Percentiles rank a stretch among this genome's conserved stretches.
These are phyloP conservation scores for Bombycilla garrulus DNA, from an alignment of 2,113 vertebrate genomes.

Conservation along the genomic window DNA sequence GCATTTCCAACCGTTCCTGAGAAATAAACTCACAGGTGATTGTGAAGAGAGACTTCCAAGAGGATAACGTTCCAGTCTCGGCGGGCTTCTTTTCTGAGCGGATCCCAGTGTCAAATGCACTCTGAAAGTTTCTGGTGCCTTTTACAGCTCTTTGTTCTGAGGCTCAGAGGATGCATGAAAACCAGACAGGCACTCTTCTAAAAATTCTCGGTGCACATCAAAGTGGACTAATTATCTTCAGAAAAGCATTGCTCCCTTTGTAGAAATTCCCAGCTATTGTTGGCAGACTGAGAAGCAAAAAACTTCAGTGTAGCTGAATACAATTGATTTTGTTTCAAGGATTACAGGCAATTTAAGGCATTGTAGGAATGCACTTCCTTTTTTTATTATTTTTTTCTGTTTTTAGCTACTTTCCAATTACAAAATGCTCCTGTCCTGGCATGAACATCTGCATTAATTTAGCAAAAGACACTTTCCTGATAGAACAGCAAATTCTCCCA, in stretches of 20 bases:
- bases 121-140: background rate
- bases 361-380: background rate
- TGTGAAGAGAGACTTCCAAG: background rate
- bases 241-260: background rate
- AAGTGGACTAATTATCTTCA: background rate
- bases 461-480: background rate
- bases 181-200: background rate
- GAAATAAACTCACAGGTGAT: background rate
- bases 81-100: background rate
- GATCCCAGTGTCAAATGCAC: background rate
- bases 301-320: background rate
- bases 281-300: background rate
- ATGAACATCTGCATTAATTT: slow-evolving; percentile 21
- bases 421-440: slow-evolving; percentile 10
- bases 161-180: background rate
- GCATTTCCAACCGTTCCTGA: background rate
- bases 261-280: background rate
- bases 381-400: background rate
- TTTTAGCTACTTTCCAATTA: slow-evolving; percentile 41
- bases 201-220: background rate
- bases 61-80: background rate
- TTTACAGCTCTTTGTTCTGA: background rate
- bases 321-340: background rate
- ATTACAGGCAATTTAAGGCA: slow-evolving; percentile 9
- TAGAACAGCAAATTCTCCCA: background rate